phyloP scores from a whole-genome alignment of 2,797 vertebrate genomes.

The Taenioides sp. region DNA sequence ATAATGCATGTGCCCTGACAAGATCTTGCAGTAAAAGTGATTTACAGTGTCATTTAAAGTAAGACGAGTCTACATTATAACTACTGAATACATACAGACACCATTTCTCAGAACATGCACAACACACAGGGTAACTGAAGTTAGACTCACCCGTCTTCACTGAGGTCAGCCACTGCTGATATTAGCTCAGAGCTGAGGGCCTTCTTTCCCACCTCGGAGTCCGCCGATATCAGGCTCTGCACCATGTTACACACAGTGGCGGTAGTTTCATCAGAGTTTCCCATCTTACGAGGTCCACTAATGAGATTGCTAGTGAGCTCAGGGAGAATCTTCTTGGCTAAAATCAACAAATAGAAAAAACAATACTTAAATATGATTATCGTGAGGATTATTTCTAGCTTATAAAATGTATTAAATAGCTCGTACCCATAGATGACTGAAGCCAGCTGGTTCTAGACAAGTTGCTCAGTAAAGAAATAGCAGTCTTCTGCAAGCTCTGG shows the following conservation, averaged over 20 bases:
- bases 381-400: neutral
- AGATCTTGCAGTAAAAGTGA: neutral
- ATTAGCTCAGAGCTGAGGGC: conserved; percentile 74
- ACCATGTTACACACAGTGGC: conserved; percentile 80
- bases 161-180: conserved; percentile 75
- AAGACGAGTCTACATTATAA: neutral
- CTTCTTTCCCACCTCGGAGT: conserved; percentile 81
- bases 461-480: conserved; percentile 86
- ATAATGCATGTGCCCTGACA: too few relatives aligned
- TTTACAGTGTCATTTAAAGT: neutral
- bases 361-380: neutral
- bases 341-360: conserved; percentile 6
- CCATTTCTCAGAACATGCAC: neutral
- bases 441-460: conserved; percentile 81
- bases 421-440: conserved; percentile 83
- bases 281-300: conserved; percentile 50
- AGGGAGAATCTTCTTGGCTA: conserved; percentile 83
- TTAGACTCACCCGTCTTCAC: conserved; percentile 75
- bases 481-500: conserved; percentile 76
- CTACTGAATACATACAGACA: neutral
- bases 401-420: neutral
- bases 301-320: conserved; percentile 79
- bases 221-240: conserved; percentile 77
- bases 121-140: neutral
- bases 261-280: conserved; percentile 78